Conservation (phyloP, 2,797 vertebrate species). For the Halcyon badia region DNA sequence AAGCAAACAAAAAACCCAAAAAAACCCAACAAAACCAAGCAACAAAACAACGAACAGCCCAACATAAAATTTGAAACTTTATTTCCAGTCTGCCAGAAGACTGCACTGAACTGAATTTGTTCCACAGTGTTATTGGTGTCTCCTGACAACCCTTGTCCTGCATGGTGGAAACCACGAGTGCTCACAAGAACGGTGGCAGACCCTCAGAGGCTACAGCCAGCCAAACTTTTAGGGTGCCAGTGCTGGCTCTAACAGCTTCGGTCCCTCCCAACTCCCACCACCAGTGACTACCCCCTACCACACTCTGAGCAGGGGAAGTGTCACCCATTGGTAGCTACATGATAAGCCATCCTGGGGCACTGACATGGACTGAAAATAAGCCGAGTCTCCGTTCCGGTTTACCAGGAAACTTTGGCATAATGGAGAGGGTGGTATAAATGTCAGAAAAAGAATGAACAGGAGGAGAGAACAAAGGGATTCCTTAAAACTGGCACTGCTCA, state of each 20-base stretch:
- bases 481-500: not conserved
- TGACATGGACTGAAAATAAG: rapidly evolving
- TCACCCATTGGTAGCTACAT: rapidly evolving
- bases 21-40: not conserved
- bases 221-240: not conserved
- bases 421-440: not conserved
- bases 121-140: not conserved
- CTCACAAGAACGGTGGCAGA: not conserved
- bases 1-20: too few relatives aligned
- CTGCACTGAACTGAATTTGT: not conserved
- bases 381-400: not conserved
- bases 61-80: not conserved
- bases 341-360: not conserved
- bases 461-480: not conserved
- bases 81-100: not conserved
- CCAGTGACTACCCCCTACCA: not conserved
- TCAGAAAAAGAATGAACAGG: not conserved
- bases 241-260: rapidly evolving
- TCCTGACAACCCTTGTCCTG: not conserved
- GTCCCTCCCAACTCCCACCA: not conserved
- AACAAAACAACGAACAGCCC: not conserved
- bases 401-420: not conserved
- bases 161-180: rapidly evolving
- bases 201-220: not conserved
- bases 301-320: not conserved